Base-by-base conservation (phyloP, 2,888 invertebrate genomes). In the Tyria jacobaeae region DNA sequence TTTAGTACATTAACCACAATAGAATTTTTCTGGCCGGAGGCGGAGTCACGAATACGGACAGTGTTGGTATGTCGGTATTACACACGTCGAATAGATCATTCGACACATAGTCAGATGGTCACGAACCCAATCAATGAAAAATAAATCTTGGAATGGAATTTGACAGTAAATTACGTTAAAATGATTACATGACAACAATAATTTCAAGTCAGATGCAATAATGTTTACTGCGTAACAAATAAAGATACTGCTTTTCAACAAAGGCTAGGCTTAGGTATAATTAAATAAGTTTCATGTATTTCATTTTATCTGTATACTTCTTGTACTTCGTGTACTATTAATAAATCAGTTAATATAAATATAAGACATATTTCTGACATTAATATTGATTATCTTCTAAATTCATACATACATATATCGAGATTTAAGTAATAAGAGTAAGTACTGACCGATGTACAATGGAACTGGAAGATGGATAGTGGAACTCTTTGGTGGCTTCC, bases 1-100 rank as follows among this genome's bases (percentile, higher is more conserved):
- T 93, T 91, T 87, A 89, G 92, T 91, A 91, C 90, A 88, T 88
- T 89, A 90, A 89, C 88, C 90, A 92, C 92, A 90, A 90, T 91
- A 92, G 90, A 91, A 89, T 91, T 90, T 91, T 91, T 92, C 89
- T 89, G 83, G 81, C 88, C 86, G 86, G 86, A 88, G 90, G 88
- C 89, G 85, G 81, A 88, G 87, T 86, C 87, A 87, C 88, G 86
- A 86, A 82, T 81, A 78, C 76, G 77, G 78, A 67, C 76, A 74
- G 76, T 78, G 75, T 75, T 79, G 87, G 87, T 86, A 88, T 87
- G 88, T 83, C 82, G 84, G 83, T 79, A 78, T 55, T 39, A 55
- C 52, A 60, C 75, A 78, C 77, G 77, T 75, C 71, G 82, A 81
- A 82, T 80, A 82, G 80, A 87, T 82, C 83, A 84, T 83, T 85